These are phyloP conservation scores for Lepeophtheirus salmonis DNA, from an alignment of 1,140 invertebrate genomes.

Conservation along the genomic window DNA sequence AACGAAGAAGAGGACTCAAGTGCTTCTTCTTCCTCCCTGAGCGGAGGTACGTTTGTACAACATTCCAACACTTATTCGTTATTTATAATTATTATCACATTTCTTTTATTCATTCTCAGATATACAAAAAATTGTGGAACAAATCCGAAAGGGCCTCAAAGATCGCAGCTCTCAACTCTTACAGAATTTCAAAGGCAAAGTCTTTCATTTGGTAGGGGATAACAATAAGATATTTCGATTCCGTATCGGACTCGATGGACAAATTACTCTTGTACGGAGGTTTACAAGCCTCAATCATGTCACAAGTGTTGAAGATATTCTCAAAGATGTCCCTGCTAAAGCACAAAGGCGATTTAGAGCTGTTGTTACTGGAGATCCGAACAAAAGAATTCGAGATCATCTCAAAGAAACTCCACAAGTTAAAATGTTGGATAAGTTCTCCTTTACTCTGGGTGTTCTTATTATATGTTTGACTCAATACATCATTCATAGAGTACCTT, in stretches of 20 bases:
- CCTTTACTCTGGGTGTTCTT: slow-evolving; percentile 8
- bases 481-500: neutral
- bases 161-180: neutral
- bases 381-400: slow-evolving; percentile 17
- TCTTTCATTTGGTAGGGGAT: neutral
- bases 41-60: too few relatives aligned
- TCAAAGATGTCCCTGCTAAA: neutral
- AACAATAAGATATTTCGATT: neutral
- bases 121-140: neutral
- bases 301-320: neutral
- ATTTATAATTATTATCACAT: too few relatives aligned
- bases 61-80: too few relatives aligned
- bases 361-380: slow-evolving; percentile 14
- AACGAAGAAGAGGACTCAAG: too few relatives aligned
- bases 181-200: neutral
- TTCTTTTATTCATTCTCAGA: too few relatives aligned
- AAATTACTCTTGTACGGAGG: neutral
- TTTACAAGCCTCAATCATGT: neutral
- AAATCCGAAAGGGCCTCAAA: neutral
- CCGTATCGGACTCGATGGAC: neutral
- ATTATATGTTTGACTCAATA: slow-evolving; percentile 1
- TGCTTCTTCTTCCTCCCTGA: too few relatives aligned
- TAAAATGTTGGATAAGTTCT: slow-evolving; percentile 9
- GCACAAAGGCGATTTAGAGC: neutral
- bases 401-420: slow-evolving; percentile 15